Base-by-base conservation (phyloP, 2,888 invertebrate species). In the Lamellibrachia satsuma region DNA sequence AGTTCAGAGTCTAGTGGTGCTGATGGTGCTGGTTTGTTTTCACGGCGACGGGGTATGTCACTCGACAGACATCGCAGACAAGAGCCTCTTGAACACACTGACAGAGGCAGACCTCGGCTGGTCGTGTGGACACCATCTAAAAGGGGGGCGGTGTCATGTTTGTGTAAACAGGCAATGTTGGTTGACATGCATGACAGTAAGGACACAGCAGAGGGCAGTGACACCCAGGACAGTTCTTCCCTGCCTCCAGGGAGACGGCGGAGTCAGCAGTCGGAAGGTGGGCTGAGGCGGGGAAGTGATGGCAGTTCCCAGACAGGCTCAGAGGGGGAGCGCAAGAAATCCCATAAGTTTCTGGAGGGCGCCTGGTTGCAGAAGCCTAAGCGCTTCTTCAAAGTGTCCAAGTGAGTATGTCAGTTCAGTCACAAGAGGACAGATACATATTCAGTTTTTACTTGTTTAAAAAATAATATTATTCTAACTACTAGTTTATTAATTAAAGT, bases 341-440 rank as follows among this genome's bases (percentile, higher is more conserved):
- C 94, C 91, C 93, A 94, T 52, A 95, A 95, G 94, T 95, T 96
- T 93, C 94, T 95, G 92, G 95, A 95, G 91, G 94, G 95, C 91
- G 94, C 95, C 92, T 96, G 96, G 95, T 95, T 96, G 92, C 95
- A 95, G 93, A 96, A 95, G 93, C 95, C 96, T 27, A 95, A 94
- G 94, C 95, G 95, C 93, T 95, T 96, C 93, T 96, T 96, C 94
- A 96, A 96, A 95, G 95, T 95, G 95, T 96, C 96, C 95, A 96
- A 96, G 96, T 96, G 94, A 96, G 96, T 95, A 75, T 75, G 75
- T 75, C 15, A 75, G n/a, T 75, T n/a, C 75, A 75, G 15, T 4
- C 3, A 15, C 75, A 75, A 15, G n/a, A 1, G 22, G 2, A 52
- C 52, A 60, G 92, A 9, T 27, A 93, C 57, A 91, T 75, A 22